Evolutionary conservation across 2,888 invertebrate genomes (phyloP).

Genomic region (Plebejus argus): DNA sequence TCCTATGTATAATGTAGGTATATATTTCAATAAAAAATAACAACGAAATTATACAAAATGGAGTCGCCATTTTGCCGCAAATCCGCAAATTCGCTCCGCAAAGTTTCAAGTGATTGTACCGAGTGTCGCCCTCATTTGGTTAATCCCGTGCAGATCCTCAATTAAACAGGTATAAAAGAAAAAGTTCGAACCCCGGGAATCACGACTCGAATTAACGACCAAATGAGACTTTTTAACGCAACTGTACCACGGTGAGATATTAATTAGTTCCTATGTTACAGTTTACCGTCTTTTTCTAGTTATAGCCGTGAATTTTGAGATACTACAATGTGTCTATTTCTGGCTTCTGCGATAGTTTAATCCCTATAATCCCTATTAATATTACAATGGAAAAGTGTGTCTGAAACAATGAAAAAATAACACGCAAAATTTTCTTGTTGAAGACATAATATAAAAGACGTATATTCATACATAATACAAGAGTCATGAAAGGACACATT

Average conservation of each 20-base stretch:
- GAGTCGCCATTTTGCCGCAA: background rate
- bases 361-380: too few species aligned
- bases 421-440: background rate
- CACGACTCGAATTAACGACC: slow-evolving; percentile 71
- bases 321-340: too few species aligned
- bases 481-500: too few species aligned
- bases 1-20: too few species aligned
- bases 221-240: slow-evolving; percentile 63
- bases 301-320: background rate
- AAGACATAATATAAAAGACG: too few species aligned
- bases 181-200: slow-evolving; percentile 60
- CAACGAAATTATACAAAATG: background rate
- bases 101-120: slow-evolving; percentile 45
- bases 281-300: background rate
- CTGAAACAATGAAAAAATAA: too few species aligned
- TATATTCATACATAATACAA: too few species aligned
- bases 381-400: too few species aligned
- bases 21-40: background rate
- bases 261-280: slow-evolving; percentile 9
- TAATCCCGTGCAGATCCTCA: slow-evolving; percentile 68
- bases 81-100: slow-evolving; percentile 20
- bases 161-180: slow-evolving; percentile 73
- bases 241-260: slow-evolving; percentile 41
- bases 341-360: too few species aligned
- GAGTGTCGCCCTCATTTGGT: slow-evolving; percentile 71